Base-by-base conservation (phyloP, 2,888 invertebrate species). In the Megalurothrips usitatus region DNA sequence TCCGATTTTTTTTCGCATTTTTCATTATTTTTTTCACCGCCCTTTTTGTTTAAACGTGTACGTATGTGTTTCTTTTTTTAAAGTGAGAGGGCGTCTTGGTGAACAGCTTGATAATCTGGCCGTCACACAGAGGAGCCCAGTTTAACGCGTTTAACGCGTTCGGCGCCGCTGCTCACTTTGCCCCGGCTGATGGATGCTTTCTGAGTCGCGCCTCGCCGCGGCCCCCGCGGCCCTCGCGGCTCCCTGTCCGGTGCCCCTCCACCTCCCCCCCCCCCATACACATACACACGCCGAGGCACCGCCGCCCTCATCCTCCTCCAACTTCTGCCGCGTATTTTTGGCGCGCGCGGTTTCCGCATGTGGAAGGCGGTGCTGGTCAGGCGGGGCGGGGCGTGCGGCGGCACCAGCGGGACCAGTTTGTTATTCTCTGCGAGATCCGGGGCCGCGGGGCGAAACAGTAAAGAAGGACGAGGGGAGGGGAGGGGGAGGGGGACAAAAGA, bases 401-500 rank as follows among this genome's bases (percentile, higher is more conserved):
- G 14, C 12, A 14, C 58, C 58, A 10, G 26, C 68, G 68, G 23
- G 9, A 75, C 23, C 68, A 75, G 68, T 10, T 75, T 75, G 68
- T 75, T 26, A 26, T 75, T 75, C 79, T 79, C 34, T n/a, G 26
- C 34, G n/a, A 49, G 28, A 43, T 34, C 68, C n/a, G 58, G 79
- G 48, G 19, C 23, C 79, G 52, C 47, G 75, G 47, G 34, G 63
- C 43, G 47, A 34, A 43, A 43, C 34, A 43, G 34, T 6, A 43
- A 43, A 43, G 34, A 43, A 43, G 34, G 34, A 6, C 58, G 58
- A 17, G 58, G 52, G 10, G 14, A 52, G 52, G 52, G 52, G 10
- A 10, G 14, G 52, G 10, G 52, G 14, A 12, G 52, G n/a, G 43
- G n/a, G 26, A 80, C 63, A 80, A 80, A 80, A 80, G 58, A 80